Percentiles rank a stretch among this genome's conserved stretches.
Conservation (phyloP, 1,140 invertebrate species). For the Apis laboriosa region DNA sequence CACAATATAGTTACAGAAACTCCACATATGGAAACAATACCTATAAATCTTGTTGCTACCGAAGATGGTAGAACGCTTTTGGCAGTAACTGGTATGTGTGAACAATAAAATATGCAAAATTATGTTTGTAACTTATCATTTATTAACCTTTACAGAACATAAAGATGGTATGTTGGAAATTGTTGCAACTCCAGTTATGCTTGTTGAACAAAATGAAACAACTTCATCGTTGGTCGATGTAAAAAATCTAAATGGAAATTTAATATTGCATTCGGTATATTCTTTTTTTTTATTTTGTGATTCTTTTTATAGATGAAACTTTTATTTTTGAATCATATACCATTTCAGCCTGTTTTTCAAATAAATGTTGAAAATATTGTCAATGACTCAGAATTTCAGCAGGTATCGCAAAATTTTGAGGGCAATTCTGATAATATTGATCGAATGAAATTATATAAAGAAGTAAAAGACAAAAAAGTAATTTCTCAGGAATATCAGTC, state of each 20-base stretch:
- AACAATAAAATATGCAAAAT: not conserved
- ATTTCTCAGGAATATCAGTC: not conserved
- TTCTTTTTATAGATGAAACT: not conserved
- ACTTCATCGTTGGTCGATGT: slow-evolving; percentile 36
- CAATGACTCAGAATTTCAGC: slow-evolving; percentile 32
- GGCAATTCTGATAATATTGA: slow-evolving; percentile 1
- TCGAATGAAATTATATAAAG: not conserved
- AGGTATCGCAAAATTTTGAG: slow-evolving; percentile 33
- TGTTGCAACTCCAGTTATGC: slow-evolving; percentile 62
- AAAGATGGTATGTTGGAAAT: slow-evolving; percentile 70
- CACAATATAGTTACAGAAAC: slow-evolving; percentile 54
- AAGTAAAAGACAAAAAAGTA: not conserved
- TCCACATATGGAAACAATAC: slow-evolving; percentile 53
- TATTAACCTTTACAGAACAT: slow-evolving; percentile 57
- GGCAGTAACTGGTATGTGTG: slow-evolving; percentile 66
- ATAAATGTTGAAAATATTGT: slow-evolving; percentile 57
- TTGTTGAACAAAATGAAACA: slow-evolving; percentile 61
- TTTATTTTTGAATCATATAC: not conserved
- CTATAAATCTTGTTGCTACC: slow-evolving; percentile 70
- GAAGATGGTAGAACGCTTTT: slow-evolving; percentile 72
- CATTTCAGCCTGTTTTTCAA: slow-evolving; percentile 65
- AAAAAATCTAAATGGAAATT: slow-evolving; percentile 54
- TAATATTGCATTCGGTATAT: slow-evolving; percentile 53
- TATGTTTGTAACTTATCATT: not conserved
- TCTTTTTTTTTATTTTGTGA: not conserved